These are phyloP conservation scores for Tinamus guttatus DNA, from an alignment of 2,113 vertebrate species.

Conservation along the genomic window DNA sequence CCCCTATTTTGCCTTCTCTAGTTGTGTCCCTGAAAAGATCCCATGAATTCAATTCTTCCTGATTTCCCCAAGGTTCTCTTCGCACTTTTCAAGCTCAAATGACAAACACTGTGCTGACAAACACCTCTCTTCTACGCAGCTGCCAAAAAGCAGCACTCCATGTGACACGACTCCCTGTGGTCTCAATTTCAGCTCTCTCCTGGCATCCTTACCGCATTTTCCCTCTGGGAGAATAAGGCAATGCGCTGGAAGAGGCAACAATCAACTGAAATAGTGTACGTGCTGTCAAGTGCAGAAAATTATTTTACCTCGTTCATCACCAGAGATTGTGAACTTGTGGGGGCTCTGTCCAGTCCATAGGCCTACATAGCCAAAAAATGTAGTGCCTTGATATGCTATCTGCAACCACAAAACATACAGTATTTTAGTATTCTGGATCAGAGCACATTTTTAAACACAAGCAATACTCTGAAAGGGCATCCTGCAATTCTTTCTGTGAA, in stretches of 20 bases:
- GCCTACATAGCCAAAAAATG: conserved; percentile 92
- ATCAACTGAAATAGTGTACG: accelerated
- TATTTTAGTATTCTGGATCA: background rate
- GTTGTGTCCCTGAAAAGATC: accelerated
- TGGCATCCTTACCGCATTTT: background rate
- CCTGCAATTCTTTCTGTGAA: background rate
- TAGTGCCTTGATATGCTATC: conserved; percentile 88
- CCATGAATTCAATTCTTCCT: background rate
- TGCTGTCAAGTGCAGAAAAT: accelerated
- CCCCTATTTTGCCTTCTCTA: background rate
- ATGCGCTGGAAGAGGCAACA: background rate
- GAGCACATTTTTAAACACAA: background rate
- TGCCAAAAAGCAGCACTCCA: background rate
- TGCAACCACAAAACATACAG: conserved; percentile 39
- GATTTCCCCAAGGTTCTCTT: background rate
- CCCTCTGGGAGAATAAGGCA: background rate
- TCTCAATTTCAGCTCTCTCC: background rate
- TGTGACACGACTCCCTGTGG: background rate
- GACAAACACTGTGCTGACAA: background rate
- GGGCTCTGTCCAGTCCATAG: conserved; percentile 95
- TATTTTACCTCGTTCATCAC: conserved; percentile 86
- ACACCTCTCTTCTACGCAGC: background rate
- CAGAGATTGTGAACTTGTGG: conserved; percentile 90
- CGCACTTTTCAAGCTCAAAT: background rate
- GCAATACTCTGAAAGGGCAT: background rate